Evolutionary conservation across 2,888 invertebrate genomes (phyloP), one percentile per base, ranked within the genome.

Genomic region (Ornithoptera priamus): DNA sequence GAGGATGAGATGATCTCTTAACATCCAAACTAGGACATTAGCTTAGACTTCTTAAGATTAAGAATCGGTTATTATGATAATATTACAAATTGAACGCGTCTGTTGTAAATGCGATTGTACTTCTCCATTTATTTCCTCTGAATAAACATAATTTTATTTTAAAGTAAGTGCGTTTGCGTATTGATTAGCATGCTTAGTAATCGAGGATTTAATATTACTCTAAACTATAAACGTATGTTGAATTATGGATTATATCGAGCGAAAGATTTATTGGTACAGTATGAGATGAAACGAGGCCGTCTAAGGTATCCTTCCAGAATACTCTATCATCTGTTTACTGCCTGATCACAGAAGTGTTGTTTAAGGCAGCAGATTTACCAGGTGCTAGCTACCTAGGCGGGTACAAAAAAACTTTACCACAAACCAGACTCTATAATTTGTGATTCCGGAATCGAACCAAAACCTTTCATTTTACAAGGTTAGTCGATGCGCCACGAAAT

Each of bases 61-160:
- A 30, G 7, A 61, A 62, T 62, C 62, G 20, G 17, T 39, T n/a
- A 62, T 42, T 39, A 62, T 62, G 20, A 42, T 62, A 42, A 39
- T n/a, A 12, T 7, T 39, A 20, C 6, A 62, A 62, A 39, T 42
- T 42, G 42, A 58, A 58, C 57, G 22, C 12, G 20, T 22, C 22
- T 12, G 22, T 36, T 17, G 64, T 56, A 46, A 50, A 59, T 65
- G 59, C 50, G 5, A 61, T 69, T 69, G 69, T 65, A 69, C 65
- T 69, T 69, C 46, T 20, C 30, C 62, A 59, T 0, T 46, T 50
- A 60, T 60, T 46, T 63, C 59, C 58, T 58, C 15, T 30, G 56
- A n/a, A 56, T 57, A 63, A 20, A 61, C 24, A 53, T 8, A 0
- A 56, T 53, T 20, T 20, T 7, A 10, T 62, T 62, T 20, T 62